Evolutionary conservation across 2,797 vertebrate species (phyloP), one percentile per base, ranked within the genome.

Genomic region (Macropodus opercularis): DNA sequence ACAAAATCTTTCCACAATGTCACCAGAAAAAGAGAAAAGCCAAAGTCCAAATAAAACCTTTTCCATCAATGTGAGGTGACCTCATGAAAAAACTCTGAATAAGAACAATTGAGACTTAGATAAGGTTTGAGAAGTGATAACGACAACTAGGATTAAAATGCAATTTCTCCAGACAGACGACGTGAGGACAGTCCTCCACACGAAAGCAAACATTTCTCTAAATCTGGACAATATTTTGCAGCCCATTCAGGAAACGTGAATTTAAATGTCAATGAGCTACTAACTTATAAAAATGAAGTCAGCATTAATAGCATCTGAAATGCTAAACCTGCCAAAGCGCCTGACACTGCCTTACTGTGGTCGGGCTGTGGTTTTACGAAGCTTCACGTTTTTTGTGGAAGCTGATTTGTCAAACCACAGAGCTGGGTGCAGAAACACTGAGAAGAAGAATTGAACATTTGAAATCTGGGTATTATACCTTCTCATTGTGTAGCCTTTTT

Each of bases 301-400:
- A 35, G 60, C 41, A 48, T 46, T 72, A 76, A 73, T 78, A 79
- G 56, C 68, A 70, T 77, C 53, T 59, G 59, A 36, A 41, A 75
- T 38, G 31, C 18, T 61, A 31, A 67, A 69, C 21, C 36, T 82
- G 78, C 76, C 76, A 80, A 67, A 71, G 26, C 43, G 66, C 57
- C 74, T 77, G 72, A 79, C 75, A 60, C 49, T 62, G 52, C 48
- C 84, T 82, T 72, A 77, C 71, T 79, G 84, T 47, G 81, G 81
- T 72, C 11, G n/a, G 65, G n/a, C 54, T 74, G 74, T 27, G 80
- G 82, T 82, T 82, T 38, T 65, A 63, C 55, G 67, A 72, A 50
- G 59, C 61, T 63, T 72, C 68, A 63, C 21, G 8, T 78, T 76
- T 72, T 83, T 76, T 79, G 51, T 60, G 67, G 70, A 79, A 83